These are phyloP conservation scores for Diceros bicornis DNA, from an alignment of 2,797 vertebrate species.

Conservation along the genomic window DNA sequence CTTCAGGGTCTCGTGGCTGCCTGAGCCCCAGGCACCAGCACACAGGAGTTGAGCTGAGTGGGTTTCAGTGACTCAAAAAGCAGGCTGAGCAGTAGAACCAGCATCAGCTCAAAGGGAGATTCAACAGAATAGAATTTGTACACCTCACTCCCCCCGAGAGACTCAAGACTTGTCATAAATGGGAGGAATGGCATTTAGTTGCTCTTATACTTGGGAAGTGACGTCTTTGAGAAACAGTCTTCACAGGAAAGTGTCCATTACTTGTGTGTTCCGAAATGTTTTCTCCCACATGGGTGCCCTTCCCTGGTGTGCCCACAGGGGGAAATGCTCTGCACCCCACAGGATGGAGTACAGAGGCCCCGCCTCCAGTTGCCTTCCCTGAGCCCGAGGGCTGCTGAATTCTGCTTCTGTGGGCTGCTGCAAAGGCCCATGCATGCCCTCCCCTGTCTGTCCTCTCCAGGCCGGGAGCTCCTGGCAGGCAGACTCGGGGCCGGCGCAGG, in stretches of 20 bases:
- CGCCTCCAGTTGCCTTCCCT: neutral
- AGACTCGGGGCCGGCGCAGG: neutral
- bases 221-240: neutral
- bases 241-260: fast-evolving
- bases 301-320: neutral
- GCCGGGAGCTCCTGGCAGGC: neutral
- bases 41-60: neutral
- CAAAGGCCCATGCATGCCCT: fast-evolving
- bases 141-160: neutral
- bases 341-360: neutral
- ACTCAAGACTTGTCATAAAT: neutral
- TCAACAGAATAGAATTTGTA: neutral
- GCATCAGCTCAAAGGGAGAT: fast-evolving
- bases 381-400: neutral
- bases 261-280: too few relatives aligned
- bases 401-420: neutral
- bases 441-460: neutral
- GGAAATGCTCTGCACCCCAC: neutral
- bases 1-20: neutral
- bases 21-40: neutral
- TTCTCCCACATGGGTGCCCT: neutral
- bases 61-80: neutral
- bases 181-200: neutral
- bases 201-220: neutral
- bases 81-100: neutral